Evolutionary conservation across 2,113 vertebrate species (phyloP).

Genomic region (Phycodurus eques): DNA sequence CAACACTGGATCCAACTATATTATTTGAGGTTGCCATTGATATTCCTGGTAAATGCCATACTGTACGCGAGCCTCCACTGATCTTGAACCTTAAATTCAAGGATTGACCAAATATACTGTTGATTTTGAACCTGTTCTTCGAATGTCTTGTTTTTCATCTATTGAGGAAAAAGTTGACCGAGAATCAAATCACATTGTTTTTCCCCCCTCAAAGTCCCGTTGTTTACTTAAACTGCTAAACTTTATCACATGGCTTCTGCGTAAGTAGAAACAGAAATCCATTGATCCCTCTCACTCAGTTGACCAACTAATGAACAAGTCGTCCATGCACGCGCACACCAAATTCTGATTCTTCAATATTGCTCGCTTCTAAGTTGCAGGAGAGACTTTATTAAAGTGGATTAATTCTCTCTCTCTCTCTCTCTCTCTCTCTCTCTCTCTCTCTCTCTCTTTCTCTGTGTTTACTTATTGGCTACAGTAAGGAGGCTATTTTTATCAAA

Average conservation of each 20-base stretch:
- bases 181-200: slow-evolving; percentile 25
- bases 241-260: slow-evolving; percentile 1
- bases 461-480: neutral
- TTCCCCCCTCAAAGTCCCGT: neutral
- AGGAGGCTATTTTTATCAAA: neutral
- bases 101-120: neutral
- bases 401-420: neutral
- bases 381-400: neutral
- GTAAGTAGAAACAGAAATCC: slow-evolving; percentile 19
- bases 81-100: no score
- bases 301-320: slow-evolving; percentile 9
- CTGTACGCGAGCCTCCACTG: no score
- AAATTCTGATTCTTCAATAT: neutral
- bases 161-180: slow-evolving; percentile 4
- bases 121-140: neutral
- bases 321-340: no score
- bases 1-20: no score
- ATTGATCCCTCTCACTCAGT: slow-evolving; percentile 43
- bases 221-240: slow-evolving; percentile 47
- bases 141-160: slow-evolving; percentile 3
- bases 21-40: no score
- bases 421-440: neutral
- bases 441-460: neutral
- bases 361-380: neutral
- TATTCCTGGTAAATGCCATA: no score